Percentiles rank a stretch among this genome's conserved stretches.
These are phyloP conservation scores for Lanistes nyassanus DNA, from an alignment of 1,140 invertebrate genomes.

Conservation along the genomic window DNA sequence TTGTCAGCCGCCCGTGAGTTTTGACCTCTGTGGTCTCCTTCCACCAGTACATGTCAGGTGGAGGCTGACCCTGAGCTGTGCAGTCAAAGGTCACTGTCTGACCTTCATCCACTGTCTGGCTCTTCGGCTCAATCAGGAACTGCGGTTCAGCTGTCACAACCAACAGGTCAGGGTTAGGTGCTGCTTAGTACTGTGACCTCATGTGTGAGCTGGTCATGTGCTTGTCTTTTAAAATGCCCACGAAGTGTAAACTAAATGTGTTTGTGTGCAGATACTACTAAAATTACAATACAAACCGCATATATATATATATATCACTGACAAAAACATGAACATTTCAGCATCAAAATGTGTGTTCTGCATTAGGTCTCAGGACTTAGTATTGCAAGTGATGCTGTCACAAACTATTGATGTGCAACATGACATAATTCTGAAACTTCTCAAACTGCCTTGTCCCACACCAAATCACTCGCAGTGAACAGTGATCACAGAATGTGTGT, in stretches of 20 bases:
- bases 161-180: constrained; percentile 4
- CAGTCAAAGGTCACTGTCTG: constrained; percentile 65
- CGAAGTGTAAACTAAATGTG: too few species aligned
- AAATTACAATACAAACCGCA: not conserved
- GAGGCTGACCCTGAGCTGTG: constrained; percentile 67
- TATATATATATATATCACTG: not conserved
- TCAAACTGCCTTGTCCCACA: too few species aligned
- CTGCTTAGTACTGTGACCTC: not conserved
- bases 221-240: too few species aligned
- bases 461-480: not conserved
- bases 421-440: too few species aligned
- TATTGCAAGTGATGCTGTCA: too few species aligned
- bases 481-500: not conserved
- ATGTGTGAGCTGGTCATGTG: not conserved
- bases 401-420: too few species aligned
- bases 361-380: too few species aligned
- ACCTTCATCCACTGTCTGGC: constrained; percentile 55
- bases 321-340: not conserved
- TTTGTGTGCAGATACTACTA: not conserved
- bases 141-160: constrained; percentile 56
- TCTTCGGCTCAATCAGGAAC: constrained; percentile 61
- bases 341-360: too few species aligned
- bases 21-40: constrained; percentile 48
- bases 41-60: constrained; percentile 68
- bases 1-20: constrained; percentile 50